A percentile compares a stretch with the other conserved stretches of the same genome.
These are phyloP conservation scores for Scolopax rusticola DNA, from an alignment of 2,797 vertebrate species.

Conservation along the genomic window DNA sequence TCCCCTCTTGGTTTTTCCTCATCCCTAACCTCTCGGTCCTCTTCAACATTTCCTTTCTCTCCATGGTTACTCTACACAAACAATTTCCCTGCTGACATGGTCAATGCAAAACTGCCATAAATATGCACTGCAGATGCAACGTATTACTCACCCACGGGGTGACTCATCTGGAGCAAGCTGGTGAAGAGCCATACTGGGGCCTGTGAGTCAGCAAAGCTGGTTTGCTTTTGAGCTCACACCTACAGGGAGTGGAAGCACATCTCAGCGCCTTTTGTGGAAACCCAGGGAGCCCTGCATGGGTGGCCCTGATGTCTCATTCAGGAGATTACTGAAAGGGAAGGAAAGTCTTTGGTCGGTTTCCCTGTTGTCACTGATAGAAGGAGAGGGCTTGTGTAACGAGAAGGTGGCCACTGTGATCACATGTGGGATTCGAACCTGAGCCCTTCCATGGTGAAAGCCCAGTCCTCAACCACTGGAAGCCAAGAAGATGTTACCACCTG, in stretches of 20 bases:
- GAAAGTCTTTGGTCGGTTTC: background rate
- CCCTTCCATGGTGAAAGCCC: background rate
- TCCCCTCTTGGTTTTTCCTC: background rate
- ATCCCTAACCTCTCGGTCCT: background rate
- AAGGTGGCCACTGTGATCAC: background rate
- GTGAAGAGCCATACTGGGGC: background rate
- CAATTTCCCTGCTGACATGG: constrained; percentile 33
- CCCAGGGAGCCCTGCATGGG: background rate
- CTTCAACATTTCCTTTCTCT: constrained; percentile 33
- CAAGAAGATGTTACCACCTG: background rate
- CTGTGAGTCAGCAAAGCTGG: constrained; percentile 56
- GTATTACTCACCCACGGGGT: constrained; percentile 45
- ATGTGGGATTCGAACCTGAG: background rate
- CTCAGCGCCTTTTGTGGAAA: background rate
- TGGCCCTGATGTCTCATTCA: background rate
- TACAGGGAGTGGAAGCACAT: background rate
- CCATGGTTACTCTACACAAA: constrained; percentile 70
- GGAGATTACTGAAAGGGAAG: background rate
- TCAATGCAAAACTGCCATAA: constrained; percentile 9
- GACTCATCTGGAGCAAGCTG: constrained; percentile 46
- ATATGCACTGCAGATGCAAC: constrained; percentile 50
- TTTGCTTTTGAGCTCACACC: constrained; percentile 35
- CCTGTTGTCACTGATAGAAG: background rate
- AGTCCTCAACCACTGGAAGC: background rate
- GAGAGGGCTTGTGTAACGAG: background rate